Base-by-base conservation (phyloP, 2,888 invertebrate species). In the Cephonodes hylas region DNA sequence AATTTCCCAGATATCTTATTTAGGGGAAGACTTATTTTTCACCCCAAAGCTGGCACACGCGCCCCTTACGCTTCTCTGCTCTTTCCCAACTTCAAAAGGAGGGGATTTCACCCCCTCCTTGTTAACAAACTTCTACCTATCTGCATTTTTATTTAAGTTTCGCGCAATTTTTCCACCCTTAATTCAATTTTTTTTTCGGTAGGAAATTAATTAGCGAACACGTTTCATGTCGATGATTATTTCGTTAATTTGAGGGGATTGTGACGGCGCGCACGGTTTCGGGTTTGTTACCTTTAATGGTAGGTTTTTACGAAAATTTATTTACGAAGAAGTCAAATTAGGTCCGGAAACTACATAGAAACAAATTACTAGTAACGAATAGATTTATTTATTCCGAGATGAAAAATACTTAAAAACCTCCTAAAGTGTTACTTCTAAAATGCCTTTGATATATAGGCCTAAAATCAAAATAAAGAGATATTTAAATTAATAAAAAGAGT, bases 101-200 rank as follows among this genome's bases (percentile, higher is more conserved):
- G 83, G 85, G 83, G 79, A 72, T 64, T 65, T 64, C 61, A 63
- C 72, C 77, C 84, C 84, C 77, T 84, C 86, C 88, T 91, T 90
- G 90, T 90, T 81, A 81, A 76, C 81, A 78, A 81, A 81, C 76
- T 80, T 81, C 75, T 77, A 81, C 80, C 80, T 81, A 81, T 81
- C 80, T 81, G 80, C 81, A 81, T 81, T 81, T 80, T 81, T 88
- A 89, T 89, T 89, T 88, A 89, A 91, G 90, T 89, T 90, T 88
- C 86, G 81, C 77, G 83, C 83, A 86, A 87, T 87, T 83, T 82
- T 84, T 82, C 79, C 83, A 81, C 83, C 88, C 85, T 83, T 82
- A 85, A 86, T 88, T 80, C 73, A 81, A 78, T 77, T 79, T 81
- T 78, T 84, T 77, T 88, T 85, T 79, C 77, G 62, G 82, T 74